Evolutionary conservation across 35 echinoderm and acorn worm species (phyloP).

Genomic region (Apostichopus californicus): DNA sequence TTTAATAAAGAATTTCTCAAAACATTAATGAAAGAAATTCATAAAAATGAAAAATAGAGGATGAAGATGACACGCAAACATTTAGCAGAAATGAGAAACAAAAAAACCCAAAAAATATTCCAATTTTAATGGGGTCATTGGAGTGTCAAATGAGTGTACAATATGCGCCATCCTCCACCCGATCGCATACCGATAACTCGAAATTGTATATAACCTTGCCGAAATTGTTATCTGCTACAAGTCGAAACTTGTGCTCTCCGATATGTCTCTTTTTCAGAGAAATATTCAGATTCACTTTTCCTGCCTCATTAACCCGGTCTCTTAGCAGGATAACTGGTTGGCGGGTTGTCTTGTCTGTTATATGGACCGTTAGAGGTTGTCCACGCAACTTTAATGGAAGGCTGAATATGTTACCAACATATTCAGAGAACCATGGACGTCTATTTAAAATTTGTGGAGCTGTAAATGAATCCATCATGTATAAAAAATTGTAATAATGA

Average conservation of each 20-base stretch:
- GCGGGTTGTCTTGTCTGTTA: neutral
- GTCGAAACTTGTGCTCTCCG: neutral
- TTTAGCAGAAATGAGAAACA: no score
- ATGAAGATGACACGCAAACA: no score
- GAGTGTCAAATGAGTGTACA: no score
- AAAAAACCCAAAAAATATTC: no score
- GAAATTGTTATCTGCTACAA: neutral
- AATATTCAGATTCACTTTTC: neutral
- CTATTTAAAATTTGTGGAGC: neutral
- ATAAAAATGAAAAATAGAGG: no score
- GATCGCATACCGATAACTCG: neutral
- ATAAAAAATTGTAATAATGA: neutral
- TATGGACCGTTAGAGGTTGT: neutral
- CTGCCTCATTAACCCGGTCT: neutral
- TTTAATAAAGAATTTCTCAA: no score
- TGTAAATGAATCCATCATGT: neutral
- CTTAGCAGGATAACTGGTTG: neutral
- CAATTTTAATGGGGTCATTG: no score
- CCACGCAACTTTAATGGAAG: neutral
- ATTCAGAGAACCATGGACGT: neutral
- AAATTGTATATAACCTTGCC: neutral
- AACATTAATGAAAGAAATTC: no score
- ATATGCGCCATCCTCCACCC: no score
- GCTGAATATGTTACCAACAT: neutral
- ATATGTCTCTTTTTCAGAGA: neutral